Base-by-base conservation (phyloP, 64 coral and sea anemone genomes). In the Cladopsammia gracilis region DNA sequence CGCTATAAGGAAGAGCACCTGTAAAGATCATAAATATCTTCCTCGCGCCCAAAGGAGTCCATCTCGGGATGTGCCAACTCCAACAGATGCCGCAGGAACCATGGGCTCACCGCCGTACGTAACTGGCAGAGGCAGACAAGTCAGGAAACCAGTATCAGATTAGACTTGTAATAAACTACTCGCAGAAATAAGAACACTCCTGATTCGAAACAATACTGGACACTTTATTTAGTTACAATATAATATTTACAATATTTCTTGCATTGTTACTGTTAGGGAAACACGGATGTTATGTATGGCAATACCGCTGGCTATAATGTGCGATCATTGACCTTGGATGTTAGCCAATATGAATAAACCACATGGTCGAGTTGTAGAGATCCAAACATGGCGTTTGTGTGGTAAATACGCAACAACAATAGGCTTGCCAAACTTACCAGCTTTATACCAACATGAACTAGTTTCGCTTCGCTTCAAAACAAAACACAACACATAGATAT, bases 221-320 rank as follows among this genome's bases (percentile, higher is more conserved):
- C 19, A 75, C 23, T 74, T 88, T 88, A 52, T 77, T 77, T 77
- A 8, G 6, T 46, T 77, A 25, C 58, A n/a, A 50, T 34, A 18
- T 44, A 16, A 7, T 71, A 16, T 51, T 53, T 34, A 34, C 34
- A 34, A 34, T 34, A 34, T 50, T 34, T 53, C 24, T 69, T 48
- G 54, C 16, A 25, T 71, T 80, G 77, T 83, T 83, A 44, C 25
- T 80, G 48, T 82, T 72, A n/a, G 20, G 87, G 50, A 61, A 77
- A 54, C 52, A 42, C 25, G 50, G 87, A 48, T 65, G 71, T 77
- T 77, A 89, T 89, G 26, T 89, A 77, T 83, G 7, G 61, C 13
- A 62, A 65, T 6, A 10, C 10, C 9, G 82, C 42, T 86, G 57
- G 26, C 82, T 15, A n/a, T 34, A 34, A 34, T 34, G 34, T 34